A percentile compares a stretch with the other conserved stretches of the same genome.
These are phyloP conservation scores for Flexamia atlantica DNA, from an alignment of 2,888 invertebrate species.

Conservation along the genomic window DNA sequence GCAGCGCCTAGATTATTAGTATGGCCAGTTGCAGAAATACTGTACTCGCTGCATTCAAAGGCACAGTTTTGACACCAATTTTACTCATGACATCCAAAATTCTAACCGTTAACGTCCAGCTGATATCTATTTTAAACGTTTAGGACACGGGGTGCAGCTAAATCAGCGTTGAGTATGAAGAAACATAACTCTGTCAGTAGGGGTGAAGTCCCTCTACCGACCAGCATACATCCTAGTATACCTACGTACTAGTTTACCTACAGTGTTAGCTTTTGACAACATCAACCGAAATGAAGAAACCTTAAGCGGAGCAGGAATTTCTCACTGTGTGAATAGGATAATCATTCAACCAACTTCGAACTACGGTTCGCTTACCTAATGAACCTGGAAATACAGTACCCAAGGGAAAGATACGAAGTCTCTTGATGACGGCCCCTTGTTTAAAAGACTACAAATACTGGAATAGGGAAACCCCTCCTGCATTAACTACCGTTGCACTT, in stretches of 20 bases:
- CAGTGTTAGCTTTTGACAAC: background rate
- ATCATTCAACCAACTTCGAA: slow-evolving; percentile 39
- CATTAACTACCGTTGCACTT: slow-evolving; percentile 48
- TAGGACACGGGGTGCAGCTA: too few species aligned
- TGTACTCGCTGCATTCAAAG: too few species aligned
- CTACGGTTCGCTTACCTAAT: slow-evolving; percentile 41
- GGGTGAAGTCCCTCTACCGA: too few species aligned
- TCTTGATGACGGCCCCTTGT: slow-evolving; percentile 1
- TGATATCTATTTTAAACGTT: too few species aligned
- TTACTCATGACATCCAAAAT: too few species aligned
- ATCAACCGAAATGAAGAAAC: background rate
- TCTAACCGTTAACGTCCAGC: too few species aligned
- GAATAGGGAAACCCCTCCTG: slow-evolving; percentile 43
- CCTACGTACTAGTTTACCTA: background rate
- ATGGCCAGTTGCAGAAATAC: too few species aligned
- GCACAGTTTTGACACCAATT: too few species aligned
- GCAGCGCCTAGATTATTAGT: too few species aligned
- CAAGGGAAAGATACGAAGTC: slow-evolving; percentile 11
- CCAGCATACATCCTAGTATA: too few species aligned
- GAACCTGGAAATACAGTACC: background rate
- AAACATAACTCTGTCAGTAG: too few species aligned
- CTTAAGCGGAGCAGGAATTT: background rate
- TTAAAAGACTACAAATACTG: slow-evolving; percentile 38
- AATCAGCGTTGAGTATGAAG: too few species aligned
- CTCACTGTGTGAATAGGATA: slow-evolving; percentile 30